Evolutionary conservation across 2,888 invertebrate genomes (phyloP).

Genomic region (Mesorhabditis sp.): DNA sequence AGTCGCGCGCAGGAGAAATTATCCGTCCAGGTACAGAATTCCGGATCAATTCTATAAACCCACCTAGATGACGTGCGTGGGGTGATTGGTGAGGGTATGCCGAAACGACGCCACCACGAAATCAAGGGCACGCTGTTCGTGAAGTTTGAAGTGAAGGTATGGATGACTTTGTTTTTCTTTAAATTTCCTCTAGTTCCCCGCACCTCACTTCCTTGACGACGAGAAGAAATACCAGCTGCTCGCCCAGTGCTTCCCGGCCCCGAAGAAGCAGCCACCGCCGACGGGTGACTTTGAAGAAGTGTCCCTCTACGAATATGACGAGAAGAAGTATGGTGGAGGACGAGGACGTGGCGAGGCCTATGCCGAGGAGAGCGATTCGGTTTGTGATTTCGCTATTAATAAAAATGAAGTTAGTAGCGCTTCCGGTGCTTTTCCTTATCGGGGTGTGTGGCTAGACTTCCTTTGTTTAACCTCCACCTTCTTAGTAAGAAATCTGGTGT

Average conservation of each 20-base stretch:
- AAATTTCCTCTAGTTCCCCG: conserved; percentile 73
- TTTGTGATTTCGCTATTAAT: neutral
- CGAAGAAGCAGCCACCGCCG: neutral
- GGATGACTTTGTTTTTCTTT: neutral
- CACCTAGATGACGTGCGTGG: conserved; percentile 67
- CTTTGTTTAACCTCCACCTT: too few relatives aligned
- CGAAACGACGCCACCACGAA: conserved; percentile 59
- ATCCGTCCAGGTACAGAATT: conserved; percentile 73
- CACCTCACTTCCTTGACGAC: conserved; percentile 71
- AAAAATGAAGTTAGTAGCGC: too few relatives aligned
- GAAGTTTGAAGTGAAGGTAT: conserved; percentile 72
- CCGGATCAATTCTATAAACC: neutral
- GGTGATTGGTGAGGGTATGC: conserved; percentile 85
- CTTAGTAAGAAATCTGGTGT: too few relatives aligned
- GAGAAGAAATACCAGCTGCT: conserved; percentile 36
- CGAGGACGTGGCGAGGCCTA: conserved; percentile 68
- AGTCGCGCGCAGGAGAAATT: conserved; percentile 75
- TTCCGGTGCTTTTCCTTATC: too few relatives aligned
- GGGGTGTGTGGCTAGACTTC: too few relatives aligned
- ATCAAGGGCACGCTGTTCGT: conserved; percentile 75
- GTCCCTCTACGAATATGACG: conserved; percentile 64
- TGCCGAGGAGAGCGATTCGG: conserved; percentile 62
- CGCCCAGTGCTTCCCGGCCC: conserved; percentile 2
- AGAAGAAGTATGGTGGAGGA: conserved; percentile 48
- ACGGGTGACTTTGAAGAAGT: conserved; percentile 66